Conservation (phyloP, 1,140 invertebrate genomes). For the Aphelinus certus region DNA sequence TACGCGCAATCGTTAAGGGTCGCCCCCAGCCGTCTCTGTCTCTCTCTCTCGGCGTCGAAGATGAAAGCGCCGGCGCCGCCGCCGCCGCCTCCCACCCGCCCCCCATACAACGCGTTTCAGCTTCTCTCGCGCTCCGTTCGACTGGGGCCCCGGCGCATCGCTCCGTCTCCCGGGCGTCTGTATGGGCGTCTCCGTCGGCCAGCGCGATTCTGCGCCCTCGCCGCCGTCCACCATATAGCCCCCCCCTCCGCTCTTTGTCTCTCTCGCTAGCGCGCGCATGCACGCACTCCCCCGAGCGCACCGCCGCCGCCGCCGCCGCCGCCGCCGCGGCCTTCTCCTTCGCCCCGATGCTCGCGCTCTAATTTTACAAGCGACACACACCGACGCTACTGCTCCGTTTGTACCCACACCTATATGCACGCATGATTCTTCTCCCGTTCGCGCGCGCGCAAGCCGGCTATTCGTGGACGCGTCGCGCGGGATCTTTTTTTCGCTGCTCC, state of each 20-base stretch:
- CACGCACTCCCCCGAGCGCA: too few species aligned
- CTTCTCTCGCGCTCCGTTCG: not conserved
- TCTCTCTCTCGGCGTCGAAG: not conserved
- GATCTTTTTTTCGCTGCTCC: too few species aligned
- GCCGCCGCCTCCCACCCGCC: constrained; percentile 17
- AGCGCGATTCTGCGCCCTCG: constrained; percentile 54
- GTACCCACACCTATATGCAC: not conserved
- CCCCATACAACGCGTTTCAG: constrained; percentile 7
- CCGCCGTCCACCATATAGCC: constrained; percentile 15
- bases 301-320: constrained; percentile 15
- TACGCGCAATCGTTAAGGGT: not conserved
- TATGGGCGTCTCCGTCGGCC: constrained; percentile 23
- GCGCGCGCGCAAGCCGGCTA: not conserved
- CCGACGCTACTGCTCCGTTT: constrained; percentile 2
- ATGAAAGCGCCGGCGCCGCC: constrained; percentile 51
- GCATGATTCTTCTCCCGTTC: not conserved
- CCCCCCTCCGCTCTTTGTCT: constrained; percentile 16
- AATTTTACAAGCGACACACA: too few species aligned
- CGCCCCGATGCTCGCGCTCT: not conserved
- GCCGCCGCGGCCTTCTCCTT: constrained; percentile 14
- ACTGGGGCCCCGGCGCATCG: too few species aligned
- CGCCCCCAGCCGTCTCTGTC: constrained; percentile 1
- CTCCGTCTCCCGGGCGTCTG: not conserved
- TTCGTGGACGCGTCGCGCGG: too few species aligned
- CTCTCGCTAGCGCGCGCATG: not conserved